Conservation (phyloP, 2,888 invertebrate genomes). For the Merodon equestris region DNA sequence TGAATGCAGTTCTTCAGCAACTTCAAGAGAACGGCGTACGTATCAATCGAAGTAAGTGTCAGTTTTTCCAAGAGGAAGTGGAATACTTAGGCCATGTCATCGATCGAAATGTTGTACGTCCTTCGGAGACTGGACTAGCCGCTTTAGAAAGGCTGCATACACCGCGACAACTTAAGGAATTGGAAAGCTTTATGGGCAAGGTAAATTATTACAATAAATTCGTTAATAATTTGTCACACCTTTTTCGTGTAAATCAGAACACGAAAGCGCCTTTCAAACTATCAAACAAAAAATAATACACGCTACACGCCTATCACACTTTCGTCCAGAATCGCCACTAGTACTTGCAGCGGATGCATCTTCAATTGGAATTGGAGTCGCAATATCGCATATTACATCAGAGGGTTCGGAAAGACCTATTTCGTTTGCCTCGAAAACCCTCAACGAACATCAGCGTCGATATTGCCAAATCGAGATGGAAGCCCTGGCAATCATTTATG, state of each 20-base stretch:
- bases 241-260: constrained; percentile 68
- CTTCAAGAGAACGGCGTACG: constrained; percentile 66
- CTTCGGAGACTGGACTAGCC: constrained; percentile 45
- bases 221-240: too few relatives aligned
- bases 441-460: too few relatives aligned
- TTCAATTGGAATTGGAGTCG: constrained; percentile 60
- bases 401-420: constrained; percentile 13
- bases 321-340: constrained; percentile 28
- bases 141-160: too few relatives aligned
- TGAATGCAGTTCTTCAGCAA: constrained; percentile 69
- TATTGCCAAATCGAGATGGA: too few relatives aligned
- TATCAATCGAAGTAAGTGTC: constrained; percentile 72
- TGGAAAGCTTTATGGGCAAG: too few relatives aligned
- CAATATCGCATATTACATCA: too few relatives aligned
- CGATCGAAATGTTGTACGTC: constrained; percentile 50
- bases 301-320: constrained; percentile 20
- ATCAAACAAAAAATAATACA: constrained; percentile 68
- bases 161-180: too few relatives aligned
- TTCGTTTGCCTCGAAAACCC: constrained; percentile 35
- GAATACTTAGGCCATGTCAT: constrained; percentile 63
- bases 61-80: too few relatives aligned
- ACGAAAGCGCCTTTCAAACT: constrained; percentile 67
- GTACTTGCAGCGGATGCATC: constrained; percentile 65
- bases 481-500: too few relatives aligned
- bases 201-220: too few relatives aligned